Conservation (phyloP, 2,113 vertebrate genomes). For the Chaetura pelagica region DNA sequence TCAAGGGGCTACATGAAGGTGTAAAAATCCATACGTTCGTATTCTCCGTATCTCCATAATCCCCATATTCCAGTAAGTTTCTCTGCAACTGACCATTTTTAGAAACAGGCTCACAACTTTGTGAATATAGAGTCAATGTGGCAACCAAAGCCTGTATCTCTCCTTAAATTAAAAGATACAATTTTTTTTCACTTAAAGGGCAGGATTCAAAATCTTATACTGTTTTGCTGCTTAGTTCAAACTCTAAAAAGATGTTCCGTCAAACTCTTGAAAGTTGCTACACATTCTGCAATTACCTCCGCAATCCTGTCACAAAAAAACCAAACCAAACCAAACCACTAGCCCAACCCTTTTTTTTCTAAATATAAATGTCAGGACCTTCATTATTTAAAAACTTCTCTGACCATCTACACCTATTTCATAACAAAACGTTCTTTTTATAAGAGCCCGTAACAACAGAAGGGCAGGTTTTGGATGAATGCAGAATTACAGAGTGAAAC, state of each 20-base stretch:
- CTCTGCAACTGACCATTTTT: neutral
- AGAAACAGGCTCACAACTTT: neutral
- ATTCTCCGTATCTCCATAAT: neutral
- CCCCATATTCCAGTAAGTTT: neutral
- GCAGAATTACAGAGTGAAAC: neutral
- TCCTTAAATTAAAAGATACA: neutral
- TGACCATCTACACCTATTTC: neutral
- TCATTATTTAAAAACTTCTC: neutral
- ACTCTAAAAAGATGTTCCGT: neutral
- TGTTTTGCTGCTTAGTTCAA: neutral
- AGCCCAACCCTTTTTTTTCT: neutral
- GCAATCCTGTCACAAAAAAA: neutral
- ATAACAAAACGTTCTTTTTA: neutral
- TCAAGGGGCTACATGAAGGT: neutral
- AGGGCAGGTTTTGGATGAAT: neutral
- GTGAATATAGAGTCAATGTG: neutral
- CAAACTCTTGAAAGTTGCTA: neutral
- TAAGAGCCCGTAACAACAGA: neutral
- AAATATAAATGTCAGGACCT: neutral
- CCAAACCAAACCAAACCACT: neutral
- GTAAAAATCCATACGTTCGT: neutral
- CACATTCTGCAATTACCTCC: neutral
- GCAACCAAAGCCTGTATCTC: neutral
- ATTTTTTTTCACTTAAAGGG: neutral
- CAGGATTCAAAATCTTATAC: neutral